These are phyloP conservation scores for Brachionus calyciflorus DNA, from an alignment of 1,140 invertebrate species.

Conservation along the genomic window DNA sequence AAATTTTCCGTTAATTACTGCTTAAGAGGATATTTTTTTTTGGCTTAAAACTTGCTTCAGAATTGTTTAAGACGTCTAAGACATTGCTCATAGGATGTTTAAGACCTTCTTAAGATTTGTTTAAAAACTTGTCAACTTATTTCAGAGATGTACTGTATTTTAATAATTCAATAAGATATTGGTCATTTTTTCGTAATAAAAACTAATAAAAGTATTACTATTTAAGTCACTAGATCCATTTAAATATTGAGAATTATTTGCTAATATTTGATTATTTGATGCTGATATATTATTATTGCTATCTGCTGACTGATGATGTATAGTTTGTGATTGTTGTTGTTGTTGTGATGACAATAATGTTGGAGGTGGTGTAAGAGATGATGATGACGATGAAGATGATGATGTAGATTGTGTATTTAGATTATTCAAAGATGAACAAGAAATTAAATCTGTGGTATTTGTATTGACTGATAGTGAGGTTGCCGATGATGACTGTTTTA, in stretches of 20 bases:
- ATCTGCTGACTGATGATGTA: not conserved
- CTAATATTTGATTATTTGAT: too few species aligned
- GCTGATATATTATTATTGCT: not conserved
- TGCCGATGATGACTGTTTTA: not conserved
- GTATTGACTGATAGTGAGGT: slow-evolving; percentile 15
- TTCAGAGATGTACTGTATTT: too few species aligned
- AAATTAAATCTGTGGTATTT: not conserved
- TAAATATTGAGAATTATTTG: not conserved
- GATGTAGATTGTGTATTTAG: not conserved
- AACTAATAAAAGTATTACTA: not conserved
- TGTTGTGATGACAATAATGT: not conserved
- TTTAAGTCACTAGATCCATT: not conserved
- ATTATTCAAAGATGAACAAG: slow-evolving; percentile 2
- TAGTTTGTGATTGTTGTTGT: not conserved
- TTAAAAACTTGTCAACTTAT: too few species aligned
- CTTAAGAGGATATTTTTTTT: too few species aligned
- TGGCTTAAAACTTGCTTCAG: too few species aligned
- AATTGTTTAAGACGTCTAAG: too few species aligned
- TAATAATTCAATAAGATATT: too few species aligned
- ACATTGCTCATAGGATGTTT: too few species aligned
- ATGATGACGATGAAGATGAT: not conserved
- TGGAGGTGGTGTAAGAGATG: not conserved
- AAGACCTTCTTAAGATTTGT: too few species aligned
- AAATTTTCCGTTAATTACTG: too few species aligned
- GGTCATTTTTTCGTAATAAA: too few species aligned